These are phyloP conservation scores for Nestor notabilis DNA, from an alignment of 2,113 vertebrate genomes.

Conservation along the genomic window DNA sequence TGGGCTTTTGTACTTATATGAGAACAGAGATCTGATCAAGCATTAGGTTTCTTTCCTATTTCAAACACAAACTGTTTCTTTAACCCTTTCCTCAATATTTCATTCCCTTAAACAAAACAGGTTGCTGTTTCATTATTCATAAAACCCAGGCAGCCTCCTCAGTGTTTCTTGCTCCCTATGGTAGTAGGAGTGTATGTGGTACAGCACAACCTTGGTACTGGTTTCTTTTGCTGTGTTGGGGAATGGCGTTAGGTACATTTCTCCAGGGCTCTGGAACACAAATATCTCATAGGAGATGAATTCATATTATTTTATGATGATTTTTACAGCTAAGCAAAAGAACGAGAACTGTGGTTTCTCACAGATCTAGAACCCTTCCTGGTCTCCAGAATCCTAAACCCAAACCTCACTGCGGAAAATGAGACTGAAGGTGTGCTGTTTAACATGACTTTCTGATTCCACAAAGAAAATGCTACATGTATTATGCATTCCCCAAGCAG, in stretches of 20 bases:
- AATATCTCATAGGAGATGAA: not conserved
- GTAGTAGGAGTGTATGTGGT: accelerated
- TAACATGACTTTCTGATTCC: not conserved
- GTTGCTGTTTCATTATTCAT: accelerated
- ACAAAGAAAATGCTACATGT: not conserved
- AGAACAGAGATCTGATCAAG: not conserved
- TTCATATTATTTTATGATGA: not conserved
- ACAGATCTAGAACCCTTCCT: not conserved
- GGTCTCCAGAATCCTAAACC: not conserved
- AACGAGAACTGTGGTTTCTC: not conserved
- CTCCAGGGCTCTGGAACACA: not conserved
- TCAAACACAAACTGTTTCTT: not conserved
- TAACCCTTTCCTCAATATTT: accelerated
- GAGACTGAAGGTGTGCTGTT: not conserved
- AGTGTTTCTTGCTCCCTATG: not conserved
- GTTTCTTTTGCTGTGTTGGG: not conserved
- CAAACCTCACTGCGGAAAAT: not conserved
- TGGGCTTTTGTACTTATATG: not conserved
- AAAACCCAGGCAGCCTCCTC: not conserved
- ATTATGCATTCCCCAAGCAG: not conserved
- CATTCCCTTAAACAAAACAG: not conserved
- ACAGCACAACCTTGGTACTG: accelerated
- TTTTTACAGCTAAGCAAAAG: not conserved
- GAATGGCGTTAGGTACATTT: not conserved
- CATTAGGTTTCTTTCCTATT: not conserved